Evolutionary conservation across 2,797 vertebrate genomes (phyloP).

Genomic region (Orestias chungarensis): DNA sequence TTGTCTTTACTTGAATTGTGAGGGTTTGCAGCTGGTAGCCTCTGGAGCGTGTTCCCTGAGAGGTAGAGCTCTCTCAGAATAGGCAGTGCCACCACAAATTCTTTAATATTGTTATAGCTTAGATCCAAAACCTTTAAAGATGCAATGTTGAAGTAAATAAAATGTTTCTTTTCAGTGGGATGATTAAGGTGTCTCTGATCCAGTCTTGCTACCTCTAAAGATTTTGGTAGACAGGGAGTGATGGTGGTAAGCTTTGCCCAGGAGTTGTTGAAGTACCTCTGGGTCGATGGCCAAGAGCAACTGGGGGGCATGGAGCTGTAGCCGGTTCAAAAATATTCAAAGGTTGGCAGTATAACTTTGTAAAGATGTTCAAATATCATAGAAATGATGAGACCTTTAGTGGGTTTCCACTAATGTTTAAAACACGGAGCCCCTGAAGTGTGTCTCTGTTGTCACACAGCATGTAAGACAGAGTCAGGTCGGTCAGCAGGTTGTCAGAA

Average conservation of each 20-base stretch:
- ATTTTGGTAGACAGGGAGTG: constrained; percentile 50
- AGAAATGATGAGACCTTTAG: constrained; percentile 53
- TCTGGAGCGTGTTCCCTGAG: constrained; percentile 65
- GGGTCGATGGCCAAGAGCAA: constrained; percentile 64
- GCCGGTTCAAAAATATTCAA: constrained; percentile 15
- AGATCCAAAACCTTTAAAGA: constrained; percentile 59
- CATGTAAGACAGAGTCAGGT: constrained; percentile 46
- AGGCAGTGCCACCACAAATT: constrained; percentile 40
- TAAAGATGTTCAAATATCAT: no score
- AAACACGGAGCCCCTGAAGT: constrained; percentile 47
- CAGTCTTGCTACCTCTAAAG: constrained; percentile 53
- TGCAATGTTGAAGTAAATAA: background rate
- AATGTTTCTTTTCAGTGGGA: background rate
- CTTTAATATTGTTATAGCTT: constrained; percentile 54
- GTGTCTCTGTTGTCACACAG: constrained; percentile 24
- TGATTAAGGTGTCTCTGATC: background rate
- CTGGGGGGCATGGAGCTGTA: constrained; percentile 57
- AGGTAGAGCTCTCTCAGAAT: constrained; percentile 64
- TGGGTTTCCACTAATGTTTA: constrained; percentile 65
- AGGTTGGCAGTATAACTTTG: rapidly evolving
- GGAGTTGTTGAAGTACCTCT: constrained; percentile 65
- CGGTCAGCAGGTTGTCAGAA: constrained; percentile 67
- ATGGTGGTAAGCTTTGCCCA: constrained; percentile 39
- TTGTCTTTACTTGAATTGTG: constrained; percentile 42
- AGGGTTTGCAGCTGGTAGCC: constrained; percentile 54